Percentiles rank a stretch among this genome's conserved stretches.
phyloP scores from a whole-genome alignment of 2,113 vertebrate genomes.

The Apodemus speciosus region DNA sequence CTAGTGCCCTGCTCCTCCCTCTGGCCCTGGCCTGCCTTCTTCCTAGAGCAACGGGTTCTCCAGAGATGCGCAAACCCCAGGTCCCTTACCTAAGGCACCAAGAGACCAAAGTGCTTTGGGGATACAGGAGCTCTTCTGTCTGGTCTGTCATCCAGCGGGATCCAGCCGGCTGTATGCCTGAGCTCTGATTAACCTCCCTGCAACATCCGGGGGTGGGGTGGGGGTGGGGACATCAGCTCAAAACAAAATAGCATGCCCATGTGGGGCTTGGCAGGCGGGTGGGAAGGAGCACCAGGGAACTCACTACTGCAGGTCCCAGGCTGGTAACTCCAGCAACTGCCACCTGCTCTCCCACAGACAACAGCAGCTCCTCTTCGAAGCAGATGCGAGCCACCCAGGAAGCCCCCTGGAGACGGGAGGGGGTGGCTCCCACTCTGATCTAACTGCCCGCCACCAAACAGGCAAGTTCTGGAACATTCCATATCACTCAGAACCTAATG shows the following conservation, averaged over 20 bases:
- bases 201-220: conserved; percentile 9
- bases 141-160: not conserved
- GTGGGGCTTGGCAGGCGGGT: fast-evolving
- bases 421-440: not conserved
- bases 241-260: not conserved
- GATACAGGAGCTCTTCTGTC: too few species aligned
- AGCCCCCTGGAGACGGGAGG: not conserved
- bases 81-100: not conserved
- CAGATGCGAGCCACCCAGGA: fast-evolving
- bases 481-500: not conserved
- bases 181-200: not conserved
- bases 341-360: not conserved
- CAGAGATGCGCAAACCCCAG: not conserved
- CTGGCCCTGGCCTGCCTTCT: not conserved
- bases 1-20: not conserved
- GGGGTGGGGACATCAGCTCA: conserved; percentile 30
- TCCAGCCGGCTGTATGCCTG: not conserved
- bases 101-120: not conserved
- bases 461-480: conserved; percentile 43
- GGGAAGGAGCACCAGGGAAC: not conserved
- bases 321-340: not conserved
- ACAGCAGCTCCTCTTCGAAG: not conserved
- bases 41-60: not conserved
- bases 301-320: not conserved
- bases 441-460: not conserved